Percentiles rank a stretch among this genome's conserved stretches.
phyloP scores from a whole-genome alignment of 2,888 invertebrate genomes.

The Xylocampa areola region DNA sequence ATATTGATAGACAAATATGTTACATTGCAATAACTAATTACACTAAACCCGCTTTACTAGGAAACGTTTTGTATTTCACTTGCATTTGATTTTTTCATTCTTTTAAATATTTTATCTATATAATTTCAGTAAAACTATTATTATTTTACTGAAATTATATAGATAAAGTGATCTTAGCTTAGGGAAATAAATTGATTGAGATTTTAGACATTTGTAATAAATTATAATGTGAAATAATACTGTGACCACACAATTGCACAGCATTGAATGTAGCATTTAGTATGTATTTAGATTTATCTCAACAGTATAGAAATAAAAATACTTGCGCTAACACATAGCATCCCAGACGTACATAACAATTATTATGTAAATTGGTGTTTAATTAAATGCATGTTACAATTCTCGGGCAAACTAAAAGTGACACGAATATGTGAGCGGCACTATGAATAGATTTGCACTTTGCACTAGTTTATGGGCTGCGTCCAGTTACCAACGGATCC shows the following conservation, averaged over 20 bases:
- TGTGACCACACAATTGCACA: no score
- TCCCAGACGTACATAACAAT: conserved; percentile 1
- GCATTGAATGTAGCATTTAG: no score
- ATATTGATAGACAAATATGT: conserved; percentile 59
- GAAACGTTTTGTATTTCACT: conserved; percentile 18
- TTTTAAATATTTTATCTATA: no score
- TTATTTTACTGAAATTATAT: no score
- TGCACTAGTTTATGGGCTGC: conserved; percentile 62
- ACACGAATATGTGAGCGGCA: conserved; percentile 57
- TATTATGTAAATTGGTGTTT: conserved; percentile 19
- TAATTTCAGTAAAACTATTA: no score
- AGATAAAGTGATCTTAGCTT: no score
- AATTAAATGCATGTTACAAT: conserved; percentile 27
- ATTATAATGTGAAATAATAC: no score
- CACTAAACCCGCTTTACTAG: conserved; percentile 38
- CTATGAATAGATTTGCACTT: conserved; percentile 73
- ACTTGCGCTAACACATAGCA: background rate
- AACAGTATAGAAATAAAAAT: no score
- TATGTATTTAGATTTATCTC: no score
- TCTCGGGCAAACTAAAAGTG: conserved; percentile 48
- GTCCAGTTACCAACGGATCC: conserved; percentile 47
- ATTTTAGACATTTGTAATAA: no score
- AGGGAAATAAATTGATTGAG: no score
- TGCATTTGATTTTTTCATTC: background rate
- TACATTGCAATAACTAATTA: conserved; percentile 51